phyloP scores from a whole-genome alignment of 2,888 invertebrate genomes.

The Gonocerus acuteangulatus region DNA sequence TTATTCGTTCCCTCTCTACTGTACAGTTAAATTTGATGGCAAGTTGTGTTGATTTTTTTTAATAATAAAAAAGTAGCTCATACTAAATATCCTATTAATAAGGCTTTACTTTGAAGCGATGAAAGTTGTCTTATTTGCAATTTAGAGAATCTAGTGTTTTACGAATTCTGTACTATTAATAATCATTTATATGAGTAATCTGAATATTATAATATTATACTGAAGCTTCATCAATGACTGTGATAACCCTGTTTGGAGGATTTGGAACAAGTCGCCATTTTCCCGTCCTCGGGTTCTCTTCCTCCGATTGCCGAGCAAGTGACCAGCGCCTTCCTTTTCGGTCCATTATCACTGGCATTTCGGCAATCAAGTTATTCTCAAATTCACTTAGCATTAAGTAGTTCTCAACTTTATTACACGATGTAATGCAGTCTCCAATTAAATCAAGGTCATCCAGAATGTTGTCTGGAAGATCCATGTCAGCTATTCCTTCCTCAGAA shows the following conservation, averaged over 20 bases:
- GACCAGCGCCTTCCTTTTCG: slow-evolving; percentile 66
- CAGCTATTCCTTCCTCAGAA: slow-evolving; percentile 75
- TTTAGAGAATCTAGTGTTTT: no score
- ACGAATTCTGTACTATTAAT: no score
- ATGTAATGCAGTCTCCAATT: slow-evolving; percentile 74
- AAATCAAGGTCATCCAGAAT: slow-evolving; percentile 69
- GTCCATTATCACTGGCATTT: slow-evolving; percentile 65
- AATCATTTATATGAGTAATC: no score
- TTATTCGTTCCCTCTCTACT: no score
- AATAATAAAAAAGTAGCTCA: no score
- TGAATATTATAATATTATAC: slow-evolving; percentile 42
- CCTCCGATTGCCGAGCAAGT: slow-evolving; percentile 49
- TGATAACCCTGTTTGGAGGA: slow-evolving; percentile 57
- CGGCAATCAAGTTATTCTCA: slow-evolving; percentile 74
- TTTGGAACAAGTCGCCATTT: slow-evolving; percentile 44
- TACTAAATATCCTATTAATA: no score
- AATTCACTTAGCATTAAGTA: slow-evolving; percentile 79
- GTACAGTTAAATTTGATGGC: no score
- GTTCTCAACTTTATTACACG: slow-evolving; percentile 79
- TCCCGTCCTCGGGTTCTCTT: slow-evolving; percentile 40
- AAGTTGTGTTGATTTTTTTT: no score
- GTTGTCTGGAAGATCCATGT: slow-evolving; percentile 74
- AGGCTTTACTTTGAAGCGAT: no score
- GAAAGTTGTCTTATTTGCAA: no score
- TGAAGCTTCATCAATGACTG: slow-evolving; percentile 67